These are phyloP conservation scores for Prochilodus magdalenae DNA, from an alignment of 2,113 vertebrate species.

Conservation along the genomic window DNA sequence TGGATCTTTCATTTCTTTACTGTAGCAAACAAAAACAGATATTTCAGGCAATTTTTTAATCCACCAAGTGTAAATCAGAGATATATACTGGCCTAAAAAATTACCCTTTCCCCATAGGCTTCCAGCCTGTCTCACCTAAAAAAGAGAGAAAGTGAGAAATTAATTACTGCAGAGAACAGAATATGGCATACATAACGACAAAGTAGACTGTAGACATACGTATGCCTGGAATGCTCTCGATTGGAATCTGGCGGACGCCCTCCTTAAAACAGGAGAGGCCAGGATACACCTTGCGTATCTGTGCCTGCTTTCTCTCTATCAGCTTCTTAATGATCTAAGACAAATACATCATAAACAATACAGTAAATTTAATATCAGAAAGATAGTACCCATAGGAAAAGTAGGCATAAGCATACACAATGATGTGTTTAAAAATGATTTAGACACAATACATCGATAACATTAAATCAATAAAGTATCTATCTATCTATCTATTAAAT, in stretches of 20 bases:
- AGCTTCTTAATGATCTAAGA: constrained; percentile 97
- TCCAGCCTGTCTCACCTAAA: constrained; percentile 98
- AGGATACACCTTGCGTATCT: constrained; percentile 97
- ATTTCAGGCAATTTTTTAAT: not conserved
- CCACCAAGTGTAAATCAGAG: not conserved
- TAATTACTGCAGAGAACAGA: not conserved
- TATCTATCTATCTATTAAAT: no score
- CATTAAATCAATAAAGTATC: no score
- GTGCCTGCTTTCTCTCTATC: constrained; percentile 97
- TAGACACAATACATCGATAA: no score
- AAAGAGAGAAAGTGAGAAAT: constrained; percentile 38
- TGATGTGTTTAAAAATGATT: no score
- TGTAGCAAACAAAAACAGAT: constrained; percentile 56
- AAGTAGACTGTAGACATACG: constrained; percentile 78
- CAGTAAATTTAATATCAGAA: no score
- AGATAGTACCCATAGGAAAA: no score
- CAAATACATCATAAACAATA: not conserved
- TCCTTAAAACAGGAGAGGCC: constrained; percentile 99
- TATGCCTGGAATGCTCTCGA: constrained; percentile 99
- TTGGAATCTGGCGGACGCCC: constrained; percentile 97
- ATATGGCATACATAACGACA: no score
- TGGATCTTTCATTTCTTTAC: constrained; percentile 95
- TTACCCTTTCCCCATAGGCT: constrained; percentile 89
- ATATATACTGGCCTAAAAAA: not conserved
- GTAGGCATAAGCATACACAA: no score